Evolutionary conservation across 2,113 vertebrate species (phyloP), one percentile per base, ranked within the genome.

Genomic region (Xenopus borealis): DNA sequence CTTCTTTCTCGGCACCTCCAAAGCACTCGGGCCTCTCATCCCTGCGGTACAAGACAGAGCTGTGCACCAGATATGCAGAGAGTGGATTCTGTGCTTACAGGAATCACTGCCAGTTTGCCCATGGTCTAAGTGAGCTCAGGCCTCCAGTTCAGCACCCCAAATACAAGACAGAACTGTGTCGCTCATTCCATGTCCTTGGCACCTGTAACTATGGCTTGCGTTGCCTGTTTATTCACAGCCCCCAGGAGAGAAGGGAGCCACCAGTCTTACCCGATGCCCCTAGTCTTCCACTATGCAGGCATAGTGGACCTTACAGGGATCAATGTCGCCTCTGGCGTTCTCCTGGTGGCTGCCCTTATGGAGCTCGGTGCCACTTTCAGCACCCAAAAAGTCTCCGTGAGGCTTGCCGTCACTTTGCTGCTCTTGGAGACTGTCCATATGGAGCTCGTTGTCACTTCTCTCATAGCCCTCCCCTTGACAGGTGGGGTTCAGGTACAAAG

Each of bases 81-180:
- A 79, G 18, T 65, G 78, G 78, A 5, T 69, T 65, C 20, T 79
- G 78, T 45, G 68, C 59, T 17, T 79, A 79, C 18, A 63, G 50
- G 47, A 69, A 71, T 17, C 71, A 50, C 12, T 79, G 78, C 67
- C 78, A 79, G 30, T 79, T 79, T 70, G 78, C 78, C 47, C 78
- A 79, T 59, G 78, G 78, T 8, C 44, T 73, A 7, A 72, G 72
- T 19, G 78, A 79, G 19, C 72, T 79, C 2, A 66, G 72, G 2
- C 67, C 71, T 11, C 78, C 62, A 7, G 50, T 64, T 14, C 78
- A 75, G 47, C 78, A 79, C 20, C 78, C 78, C 47, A 79, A 79
- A n/a, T 79, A 79, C 52, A 79, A 79, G 72, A 79, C 78, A 12
- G 78, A 79, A 27, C 52, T 79, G 10, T 79, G 78, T n/a, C 78